These are phyloP conservation scores for Chinchilla lanigera DNA, from an alignment of 2,113 vertebrate genomes.

Conservation along the genomic window DNA sequence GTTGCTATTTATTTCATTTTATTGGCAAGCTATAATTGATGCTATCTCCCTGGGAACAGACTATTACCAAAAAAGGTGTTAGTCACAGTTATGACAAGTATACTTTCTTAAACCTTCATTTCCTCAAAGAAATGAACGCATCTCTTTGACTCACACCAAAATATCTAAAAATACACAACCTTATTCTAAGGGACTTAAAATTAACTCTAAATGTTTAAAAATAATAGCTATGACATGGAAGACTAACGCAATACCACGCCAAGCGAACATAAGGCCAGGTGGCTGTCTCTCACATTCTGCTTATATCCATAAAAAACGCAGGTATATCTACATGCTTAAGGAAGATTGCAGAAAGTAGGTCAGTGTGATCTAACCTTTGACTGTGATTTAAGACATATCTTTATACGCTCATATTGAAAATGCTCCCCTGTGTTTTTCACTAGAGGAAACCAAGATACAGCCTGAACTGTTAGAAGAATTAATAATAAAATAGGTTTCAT, in stretches of 20 bases:
- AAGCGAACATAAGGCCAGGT: background rate
- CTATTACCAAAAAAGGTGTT: background rate
- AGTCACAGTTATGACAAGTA: background rate
- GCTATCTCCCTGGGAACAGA: background rate
- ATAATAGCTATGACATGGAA: background rate
- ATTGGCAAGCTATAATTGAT: background rate
- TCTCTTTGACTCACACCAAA: slow-evolving; percentile 36
- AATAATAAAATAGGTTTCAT: background rate
- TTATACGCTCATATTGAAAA: background rate
- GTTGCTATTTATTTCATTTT: background rate
- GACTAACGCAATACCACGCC: background rate
- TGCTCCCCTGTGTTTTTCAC: background rate
- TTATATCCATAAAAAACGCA: background rate
- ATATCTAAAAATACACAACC: slow-evolving; percentile 13
- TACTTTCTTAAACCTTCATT: slow-evolving; percentile 37
- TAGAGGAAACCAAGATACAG: background rate
- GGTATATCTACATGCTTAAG: accelerated
- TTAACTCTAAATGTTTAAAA: background rate
- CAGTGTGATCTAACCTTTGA: too few species aligned
- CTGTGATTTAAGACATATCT: background rate
- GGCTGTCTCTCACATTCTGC: too few species aligned
- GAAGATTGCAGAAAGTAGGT: background rate
- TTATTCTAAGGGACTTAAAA: slow-evolving; percentile 32
- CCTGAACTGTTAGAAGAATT: background rate
- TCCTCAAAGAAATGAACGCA: background rate